These are phyloP conservation scores for Brassicogethes aeneus DNA, from an alignment of 2,888 invertebrate genomes.

Conservation along the genomic window DNA sequence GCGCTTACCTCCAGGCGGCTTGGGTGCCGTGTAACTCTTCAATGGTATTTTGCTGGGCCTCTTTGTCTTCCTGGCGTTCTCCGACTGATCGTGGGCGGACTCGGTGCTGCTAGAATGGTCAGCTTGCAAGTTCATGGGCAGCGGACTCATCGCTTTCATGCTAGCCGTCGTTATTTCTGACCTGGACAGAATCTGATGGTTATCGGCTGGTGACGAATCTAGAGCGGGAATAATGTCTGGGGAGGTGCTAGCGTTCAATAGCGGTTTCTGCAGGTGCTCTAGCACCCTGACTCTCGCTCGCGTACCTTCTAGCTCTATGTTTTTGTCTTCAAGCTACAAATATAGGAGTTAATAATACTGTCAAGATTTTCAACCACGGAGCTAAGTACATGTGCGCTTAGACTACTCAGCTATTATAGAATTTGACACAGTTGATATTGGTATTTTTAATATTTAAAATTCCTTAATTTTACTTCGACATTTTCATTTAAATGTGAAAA, in stretches of 20 bases:
- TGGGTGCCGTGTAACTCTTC: slow-evolving; percentile 51
- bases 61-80: slow-evolving; percentile 34
- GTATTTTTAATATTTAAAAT: too few species aligned
- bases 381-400: too few species aligned
- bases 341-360: too few species aligned
- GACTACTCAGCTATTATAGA: too few species aligned
- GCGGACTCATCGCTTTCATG: slow-evolving; percentile 51
- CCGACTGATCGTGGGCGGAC: slow-evolving; percentile 52
- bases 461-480: too few species aligned
- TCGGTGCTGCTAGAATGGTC: slow-evolving; percentile 58
- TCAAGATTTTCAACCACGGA: too few species aligned
- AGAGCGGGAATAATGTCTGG: slow-evolving; percentile 41
- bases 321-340: slow-evolving; percentile 71
- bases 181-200: slow-evolving; percentile 27
- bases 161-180: slow-evolving; percentile 44
- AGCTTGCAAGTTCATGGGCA: slow-evolving; percentile 42
- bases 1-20: slow-evolving; percentile 48
- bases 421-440: too few species aligned
- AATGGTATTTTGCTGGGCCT: slow-evolving; percentile 66
- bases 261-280: slow-evolving; percentile 45
- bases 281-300: slow-evolving; percentile 66
- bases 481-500: too few species aligned
- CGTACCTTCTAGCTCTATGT: slow-evolving; percentile 76
- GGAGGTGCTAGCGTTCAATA: slow-evolving; percentile 19
- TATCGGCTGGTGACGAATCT: slow-evolving; percentile 33